These are phyloP conservation scores for Myiozetetes cayanensis DNA, from an alignment of 2,113 vertebrate species.

Conservation along the genomic window DNA sequence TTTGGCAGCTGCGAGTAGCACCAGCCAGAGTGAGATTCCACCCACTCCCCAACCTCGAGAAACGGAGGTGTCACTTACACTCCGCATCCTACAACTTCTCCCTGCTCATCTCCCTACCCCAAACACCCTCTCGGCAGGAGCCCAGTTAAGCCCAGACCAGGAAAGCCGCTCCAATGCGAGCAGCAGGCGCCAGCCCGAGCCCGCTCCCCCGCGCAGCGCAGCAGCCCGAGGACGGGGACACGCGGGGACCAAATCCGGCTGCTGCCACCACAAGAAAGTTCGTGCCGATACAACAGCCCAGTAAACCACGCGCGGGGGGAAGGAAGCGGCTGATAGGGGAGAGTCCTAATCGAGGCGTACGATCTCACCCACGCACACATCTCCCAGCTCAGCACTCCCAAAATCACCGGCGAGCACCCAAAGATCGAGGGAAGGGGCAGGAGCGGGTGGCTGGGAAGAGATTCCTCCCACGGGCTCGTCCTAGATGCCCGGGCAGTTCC, in stretches of 20 bases:
- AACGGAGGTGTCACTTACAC: background rate
- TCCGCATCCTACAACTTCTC: background rate
- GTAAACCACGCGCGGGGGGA: background rate
- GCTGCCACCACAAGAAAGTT: constrained; percentile 29
- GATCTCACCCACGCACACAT: background rate
- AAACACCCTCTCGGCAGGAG: background rate
- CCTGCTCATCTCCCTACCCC: background rate
- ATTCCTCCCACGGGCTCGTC: background rate
- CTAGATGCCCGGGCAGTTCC: background rate
- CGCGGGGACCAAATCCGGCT: background rate
- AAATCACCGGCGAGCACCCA: background rate
- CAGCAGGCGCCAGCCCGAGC: background rate
- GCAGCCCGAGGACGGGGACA: background rate
- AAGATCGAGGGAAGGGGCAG: background rate
- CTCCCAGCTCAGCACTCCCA: constrained; percentile 14
- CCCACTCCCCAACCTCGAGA: background rate
- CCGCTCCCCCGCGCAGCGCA: background rate
- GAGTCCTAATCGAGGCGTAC: constrained; percentile 4
- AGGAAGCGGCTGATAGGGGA: background rate
- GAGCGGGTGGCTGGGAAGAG: background rate
- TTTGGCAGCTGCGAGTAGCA: background rate
- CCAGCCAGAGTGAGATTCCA: background rate
- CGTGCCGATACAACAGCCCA: background rate
- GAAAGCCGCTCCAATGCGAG: background rate
- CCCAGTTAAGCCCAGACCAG: background rate